Conservation (phyloP, 1,140 invertebrate genomes). For the Calliphora vicina region DNA sequence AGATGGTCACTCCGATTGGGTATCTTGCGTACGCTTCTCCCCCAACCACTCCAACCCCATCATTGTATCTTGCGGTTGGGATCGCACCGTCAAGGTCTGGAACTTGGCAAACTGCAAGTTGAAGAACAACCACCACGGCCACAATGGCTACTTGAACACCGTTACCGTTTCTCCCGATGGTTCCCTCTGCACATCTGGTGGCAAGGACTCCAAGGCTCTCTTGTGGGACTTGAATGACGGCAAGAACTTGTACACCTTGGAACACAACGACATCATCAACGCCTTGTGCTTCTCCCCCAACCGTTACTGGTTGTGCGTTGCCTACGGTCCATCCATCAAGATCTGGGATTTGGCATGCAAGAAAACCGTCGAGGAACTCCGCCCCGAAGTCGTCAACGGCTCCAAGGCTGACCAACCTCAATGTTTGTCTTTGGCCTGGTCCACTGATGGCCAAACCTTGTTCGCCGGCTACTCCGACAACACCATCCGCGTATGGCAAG, state of each 20-base stretch:
- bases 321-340: slow-evolving; percentile 98
- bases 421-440: slow-evolving; percentile 98
- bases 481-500: slow-evolving; percentile 98
- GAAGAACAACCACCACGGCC: slow-evolving; percentile 98
- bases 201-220: slow-evolving; percentile 99
- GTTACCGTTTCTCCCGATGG: slow-evolving; percentile 99
- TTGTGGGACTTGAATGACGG: slow-evolving; percentile 99
- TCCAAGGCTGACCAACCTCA: slow-evolving; percentile 90
- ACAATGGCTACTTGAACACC: slow-evolving; percentile 97
- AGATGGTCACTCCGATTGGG: slow-evolving; percentile 98
- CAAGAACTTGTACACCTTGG: slow-evolving; percentile 98
- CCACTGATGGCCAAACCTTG: slow-evolving; percentile 97
- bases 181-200: slow-evolving; percentile 98
- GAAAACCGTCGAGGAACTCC: slow-evolving; percentile 98
- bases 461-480: slow-evolving; percentile 99
- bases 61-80: slow-evolving; percentile 99
- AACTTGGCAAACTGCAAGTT: slow-evolving; percentile 98
- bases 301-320: slow-evolving; percentile 99
- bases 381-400: slow-evolving; percentile 86
- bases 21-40: slow-evolving; percentile 98
- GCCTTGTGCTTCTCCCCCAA: slow-evolving; percentile 99
- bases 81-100: slow-evolving; percentile 99
- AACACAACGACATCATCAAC: slow-evolving; percentile 98
- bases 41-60: slow-evolving; percentile 98
- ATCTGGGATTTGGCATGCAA: slow-evolving; percentile 99